phyloP scores from a whole-genome alignment of 1,140 invertebrate genomes.

The Bombus balteatus region DNA sequence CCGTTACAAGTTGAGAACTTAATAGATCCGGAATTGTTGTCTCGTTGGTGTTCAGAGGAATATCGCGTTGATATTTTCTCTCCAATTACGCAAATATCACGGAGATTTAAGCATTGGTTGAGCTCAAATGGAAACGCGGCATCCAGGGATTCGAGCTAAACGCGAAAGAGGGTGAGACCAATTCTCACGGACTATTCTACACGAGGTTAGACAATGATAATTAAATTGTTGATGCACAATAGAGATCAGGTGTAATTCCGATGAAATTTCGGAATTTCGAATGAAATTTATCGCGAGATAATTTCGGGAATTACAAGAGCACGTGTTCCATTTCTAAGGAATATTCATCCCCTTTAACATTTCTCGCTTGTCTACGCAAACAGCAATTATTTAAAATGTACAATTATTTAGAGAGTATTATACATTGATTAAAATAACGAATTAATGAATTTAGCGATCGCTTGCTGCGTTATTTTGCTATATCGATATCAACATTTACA shows the following conservation, averaged over 20 bases:
- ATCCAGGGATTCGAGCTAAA: not conserved
- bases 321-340: too few relatives aligned
- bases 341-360: not conserved
- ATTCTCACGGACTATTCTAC: not conserved
- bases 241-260: not conserved
- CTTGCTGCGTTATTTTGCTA: too few relatives aligned
- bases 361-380: not conserved
- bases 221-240: not conserved
- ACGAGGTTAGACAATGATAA: slow-evolving; percentile 1
- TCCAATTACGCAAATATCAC: slow-evolving; percentile 21
- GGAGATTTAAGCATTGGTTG: slow-evolving; percentile 22
- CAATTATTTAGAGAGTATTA: not conserved
- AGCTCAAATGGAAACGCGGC: not conserved
- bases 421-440: not conserved
- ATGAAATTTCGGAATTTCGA: not conserved
- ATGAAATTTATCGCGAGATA: not conserved
- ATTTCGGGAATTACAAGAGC: not conserved
- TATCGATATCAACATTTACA: not conserved
- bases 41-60: not conserved
- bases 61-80: not conserved
- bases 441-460: not conserved
- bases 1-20: not conserved
- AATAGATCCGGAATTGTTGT: not conserved
- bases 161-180: not conserved
- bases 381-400: not conserved